Conservation (phyloP, 2,113 vertebrate species). For the Nestor notabilis region DNA sequence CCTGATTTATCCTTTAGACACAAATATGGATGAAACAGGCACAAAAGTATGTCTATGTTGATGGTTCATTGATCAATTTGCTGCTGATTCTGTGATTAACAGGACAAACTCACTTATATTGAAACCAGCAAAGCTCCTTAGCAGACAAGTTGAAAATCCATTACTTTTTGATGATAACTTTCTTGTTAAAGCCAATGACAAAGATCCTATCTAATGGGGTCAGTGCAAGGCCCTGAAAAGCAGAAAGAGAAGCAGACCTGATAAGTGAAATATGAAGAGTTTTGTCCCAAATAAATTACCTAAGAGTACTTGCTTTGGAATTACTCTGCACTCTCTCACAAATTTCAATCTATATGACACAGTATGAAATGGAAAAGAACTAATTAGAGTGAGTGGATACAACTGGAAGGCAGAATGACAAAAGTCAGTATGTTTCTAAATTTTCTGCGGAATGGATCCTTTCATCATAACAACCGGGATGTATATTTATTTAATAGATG, state of each 20-base stretch:
- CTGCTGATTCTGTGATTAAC: slow-evolving; percentile 5
- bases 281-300: background rate
- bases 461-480: background rate
- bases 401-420: background rate
- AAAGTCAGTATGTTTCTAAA: background rate
- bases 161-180: background rate
- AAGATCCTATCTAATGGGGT: background rate
- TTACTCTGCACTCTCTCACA: background rate
- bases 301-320: background rate
- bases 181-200: background rate
- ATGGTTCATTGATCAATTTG: background rate
- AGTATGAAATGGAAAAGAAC: background rate
- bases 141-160: background rate
- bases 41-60: background rate
- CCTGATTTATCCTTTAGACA: slow-evolving; percentile 10
- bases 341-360: background rate
- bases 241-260: background rate
- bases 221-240: background rate
- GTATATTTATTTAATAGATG: background rate
- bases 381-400: background rate
- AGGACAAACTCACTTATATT: background rate
- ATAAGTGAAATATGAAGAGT: background rate
- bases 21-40: background rate
- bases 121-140: background rate
- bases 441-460: background rate